phyloP scores from a whole-genome alignment of 2,113 vertebrate genomes.

The Gallinago jamesoni region DNA sequence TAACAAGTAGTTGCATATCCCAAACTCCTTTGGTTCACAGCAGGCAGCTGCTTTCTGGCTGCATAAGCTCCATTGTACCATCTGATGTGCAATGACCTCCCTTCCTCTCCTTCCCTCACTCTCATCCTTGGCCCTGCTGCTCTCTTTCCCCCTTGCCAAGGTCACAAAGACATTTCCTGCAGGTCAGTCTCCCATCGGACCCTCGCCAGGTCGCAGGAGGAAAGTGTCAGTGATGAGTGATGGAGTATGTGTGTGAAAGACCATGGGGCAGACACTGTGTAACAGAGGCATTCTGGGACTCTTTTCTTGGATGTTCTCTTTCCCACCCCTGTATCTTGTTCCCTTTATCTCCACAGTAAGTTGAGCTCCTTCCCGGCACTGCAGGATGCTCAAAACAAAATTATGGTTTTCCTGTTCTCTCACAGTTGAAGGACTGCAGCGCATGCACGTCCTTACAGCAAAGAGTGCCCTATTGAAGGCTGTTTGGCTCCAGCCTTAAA shows the following conservation, averaged over 20 bases:
- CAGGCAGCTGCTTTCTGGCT: background rate
- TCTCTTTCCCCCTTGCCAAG: background rate
- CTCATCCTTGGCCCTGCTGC: background rate
- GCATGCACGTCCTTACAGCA: background rate
- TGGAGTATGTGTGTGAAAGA: background rate
- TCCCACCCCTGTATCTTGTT: background rate
- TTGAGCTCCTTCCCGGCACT: background rate
- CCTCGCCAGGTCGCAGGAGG: background rate
- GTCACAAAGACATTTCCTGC: background rate
- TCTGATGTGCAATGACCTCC: background rate
- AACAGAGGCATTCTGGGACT: background rate
- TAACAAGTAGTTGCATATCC: rapidly evolving
- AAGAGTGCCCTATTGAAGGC: background rate
- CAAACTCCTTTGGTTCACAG: background rate
- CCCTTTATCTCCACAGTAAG: background rate
- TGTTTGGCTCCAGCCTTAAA: slow-evolving; percentile 19
- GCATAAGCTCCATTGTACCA: background rate
- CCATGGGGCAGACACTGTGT: background rate
- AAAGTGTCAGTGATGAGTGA: rapidly evolving
- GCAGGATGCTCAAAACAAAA: background rate
- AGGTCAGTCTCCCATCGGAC: rapidly evolving
- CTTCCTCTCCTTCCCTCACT: background rate
- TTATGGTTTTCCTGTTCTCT: background rate
- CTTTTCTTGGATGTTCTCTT: background rate
- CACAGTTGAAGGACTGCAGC: rapidly evolving